Evolutionary conservation across 2,888 invertebrate species (phyloP).

Genomic region (Ectobius pallidus): DNA sequence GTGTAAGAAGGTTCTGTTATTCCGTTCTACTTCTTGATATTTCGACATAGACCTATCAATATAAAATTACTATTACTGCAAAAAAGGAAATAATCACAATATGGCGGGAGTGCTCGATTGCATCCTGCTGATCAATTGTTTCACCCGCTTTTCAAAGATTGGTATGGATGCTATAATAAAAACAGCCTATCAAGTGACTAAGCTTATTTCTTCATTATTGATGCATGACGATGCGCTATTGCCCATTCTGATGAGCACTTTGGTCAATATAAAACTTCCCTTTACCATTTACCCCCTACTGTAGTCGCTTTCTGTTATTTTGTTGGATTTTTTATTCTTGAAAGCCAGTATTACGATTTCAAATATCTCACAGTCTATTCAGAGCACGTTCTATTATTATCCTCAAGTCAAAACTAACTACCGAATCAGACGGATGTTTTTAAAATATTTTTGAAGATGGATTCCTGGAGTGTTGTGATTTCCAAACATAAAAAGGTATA

Average conservation of each 20-base stretch:
- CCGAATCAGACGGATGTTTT: no score
- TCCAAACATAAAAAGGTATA: no score
- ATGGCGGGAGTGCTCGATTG: not conserved
- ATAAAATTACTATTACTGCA: no score
- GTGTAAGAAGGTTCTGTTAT: no score
- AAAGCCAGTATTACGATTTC: not conserved
- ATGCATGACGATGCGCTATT: conserved; percentile 2
- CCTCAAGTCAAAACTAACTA: no score
- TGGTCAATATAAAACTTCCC: not conserved
- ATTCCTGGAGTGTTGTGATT: no score
- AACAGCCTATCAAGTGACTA: conserved; percentile 17
- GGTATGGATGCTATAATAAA: not conserved
- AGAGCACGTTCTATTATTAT: no score
- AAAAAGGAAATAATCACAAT: no score
- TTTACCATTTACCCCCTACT: not conserved
- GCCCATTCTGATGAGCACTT: not conserved
- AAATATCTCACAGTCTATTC: not conserved
- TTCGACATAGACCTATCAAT: no score
- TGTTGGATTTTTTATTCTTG: not conserved
- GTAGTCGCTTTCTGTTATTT: not conserved
- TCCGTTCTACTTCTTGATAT: no score
- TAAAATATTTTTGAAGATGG: no score
- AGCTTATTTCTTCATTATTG: not conserved
- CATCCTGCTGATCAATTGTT: not conserved
- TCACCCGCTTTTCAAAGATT: conserved; percentile 5